Evolutionary conservation across 2,888 invertebrate genomes (phyloP).

Genomic region (Cheiracanthium punctorium): DNA sequence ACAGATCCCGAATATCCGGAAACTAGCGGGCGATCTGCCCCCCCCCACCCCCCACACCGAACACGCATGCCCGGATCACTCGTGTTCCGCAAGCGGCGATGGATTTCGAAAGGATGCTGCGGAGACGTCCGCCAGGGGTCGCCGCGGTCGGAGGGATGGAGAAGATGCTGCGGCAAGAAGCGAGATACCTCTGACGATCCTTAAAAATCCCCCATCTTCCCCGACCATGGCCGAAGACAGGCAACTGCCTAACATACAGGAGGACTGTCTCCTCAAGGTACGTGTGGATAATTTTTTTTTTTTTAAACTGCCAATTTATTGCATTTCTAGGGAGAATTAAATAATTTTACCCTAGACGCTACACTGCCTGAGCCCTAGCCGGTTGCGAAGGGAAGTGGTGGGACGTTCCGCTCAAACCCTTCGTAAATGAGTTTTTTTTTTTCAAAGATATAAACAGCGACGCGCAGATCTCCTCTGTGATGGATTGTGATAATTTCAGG

Average conservation of each 20-base stretch:
- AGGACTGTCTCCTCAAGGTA: slow-evolving; percentile 68
- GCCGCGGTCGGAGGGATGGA: slow-evolving; percentile 56
- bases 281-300: neutral
- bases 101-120: slow-evolving; percentile 47
- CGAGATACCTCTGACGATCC: neutral
- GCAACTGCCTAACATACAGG: slow-evolving; percentile 66
- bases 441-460: no score
- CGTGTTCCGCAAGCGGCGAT: neutral
- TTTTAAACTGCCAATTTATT: neutral
- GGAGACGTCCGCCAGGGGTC: slow-evolving; percentile 52
- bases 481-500: no score
- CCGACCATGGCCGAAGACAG: slow-evolving; percentile 59
- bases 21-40: neutral
- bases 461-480: no score
- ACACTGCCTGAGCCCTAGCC: neutral
- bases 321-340: no score
- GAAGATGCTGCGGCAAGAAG: slow-evolving; percentile 57
- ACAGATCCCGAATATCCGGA: slow-evolving; percentile 19
- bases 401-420: neutral
- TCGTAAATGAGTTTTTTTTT: neutral
- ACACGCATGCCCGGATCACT: neutral
- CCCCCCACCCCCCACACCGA: neutral
- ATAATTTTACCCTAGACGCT: neutral
- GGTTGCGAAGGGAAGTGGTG: neutral
- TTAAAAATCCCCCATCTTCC: neutral